phyloP scores from a whole-genome alignment of 2,113 vertebrate species.

The Leucosticte australis region DNA sequence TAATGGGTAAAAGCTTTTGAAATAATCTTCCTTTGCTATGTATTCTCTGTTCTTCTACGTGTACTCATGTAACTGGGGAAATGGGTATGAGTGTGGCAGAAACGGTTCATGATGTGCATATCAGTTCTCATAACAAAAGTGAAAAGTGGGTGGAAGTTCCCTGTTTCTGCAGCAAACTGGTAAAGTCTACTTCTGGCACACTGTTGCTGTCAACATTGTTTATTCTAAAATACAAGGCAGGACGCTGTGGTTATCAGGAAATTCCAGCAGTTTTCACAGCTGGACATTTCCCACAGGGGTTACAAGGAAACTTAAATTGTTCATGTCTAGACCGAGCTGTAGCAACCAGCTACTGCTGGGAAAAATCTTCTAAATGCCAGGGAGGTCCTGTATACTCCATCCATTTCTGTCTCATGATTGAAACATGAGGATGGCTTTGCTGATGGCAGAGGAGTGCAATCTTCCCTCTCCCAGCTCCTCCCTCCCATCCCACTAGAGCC shows the following conservation, averaged over 20 bases:
- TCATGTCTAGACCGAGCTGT: not conserved
- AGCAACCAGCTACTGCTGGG: not conserved
- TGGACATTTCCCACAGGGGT: not conserved
- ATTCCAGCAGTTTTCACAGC: conserved; percentile 12
- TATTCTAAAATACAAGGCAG: not conserved
- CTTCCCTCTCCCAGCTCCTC: not conserved
- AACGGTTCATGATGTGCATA: not conserved
- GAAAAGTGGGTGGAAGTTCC: conserved; percentile 24
- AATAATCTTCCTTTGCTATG: not conserved
- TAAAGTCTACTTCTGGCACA: not conserved
- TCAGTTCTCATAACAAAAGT: not conserved
- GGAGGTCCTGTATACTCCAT: not conserved
- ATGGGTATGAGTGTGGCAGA: not conserved
- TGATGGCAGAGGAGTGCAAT: not conserved
- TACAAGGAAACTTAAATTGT: not conserved
- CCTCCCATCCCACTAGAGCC: not conserved
- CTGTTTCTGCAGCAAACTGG: not conserved
- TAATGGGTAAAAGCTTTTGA: not conserved
- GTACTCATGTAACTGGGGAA: not conserved
- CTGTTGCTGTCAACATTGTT: not conserved
- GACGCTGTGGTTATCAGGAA: conserved; percentile 11
- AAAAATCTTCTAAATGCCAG: not conserved
- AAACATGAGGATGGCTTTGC: not conserved
- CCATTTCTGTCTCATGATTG: not conserved
- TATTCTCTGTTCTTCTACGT: not conserved